Base-by-base conservation (phyloP, 1,140 invertebrate genomes). In the Trigoniulus corallinus region DNA sequence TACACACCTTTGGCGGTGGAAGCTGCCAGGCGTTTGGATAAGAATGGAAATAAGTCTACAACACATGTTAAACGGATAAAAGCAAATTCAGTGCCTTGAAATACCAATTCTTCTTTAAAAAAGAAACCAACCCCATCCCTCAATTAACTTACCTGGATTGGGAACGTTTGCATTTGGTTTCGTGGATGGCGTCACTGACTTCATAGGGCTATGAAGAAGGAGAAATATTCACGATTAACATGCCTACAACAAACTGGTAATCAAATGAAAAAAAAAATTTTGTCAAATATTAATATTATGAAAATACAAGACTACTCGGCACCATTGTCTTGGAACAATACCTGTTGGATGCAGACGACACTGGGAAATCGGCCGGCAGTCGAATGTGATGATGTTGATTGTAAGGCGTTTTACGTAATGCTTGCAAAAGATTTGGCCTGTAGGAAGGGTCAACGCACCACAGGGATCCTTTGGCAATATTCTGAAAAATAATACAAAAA, bases 361-460 rank as follows among this genome's bases (percentile, higher is more conserved):
- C 7, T 34, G 29, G 29, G 7, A 15, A 7, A 34, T 34, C 7
- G 7, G 29, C 15, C 15, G 29, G 29, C 29, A 34, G 29, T 7
- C 29, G 42, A 65, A 69, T 68, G 55, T 69, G 67, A 26, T 68
- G 58, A 47, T 69, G 66, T 52, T 68, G 66, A 53, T 81, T 82
- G 59, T 82, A 85, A 1, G 85, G 85, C 7, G 84, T 84, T 53
- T 85, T 82, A 47, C 80, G 79, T 7, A 89, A 66, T 1, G 84
- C 83, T 68, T 88, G 84, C 46, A 89, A 72, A 52, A 92, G 67
- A 68, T 87, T 88, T 48, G 82, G 82, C 56, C 84, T 73, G 62
- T 84, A 87, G 40, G 86, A 80, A 3, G 85, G 83, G 64, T 95
- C 89, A 1, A 94, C 88, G 65, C 87, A 92, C 89, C 91, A 94